phyloP scores from a whole-genome alignment of 1,140 invertebrate genomes.

The Lordiphosa clarofinis region DNA sequence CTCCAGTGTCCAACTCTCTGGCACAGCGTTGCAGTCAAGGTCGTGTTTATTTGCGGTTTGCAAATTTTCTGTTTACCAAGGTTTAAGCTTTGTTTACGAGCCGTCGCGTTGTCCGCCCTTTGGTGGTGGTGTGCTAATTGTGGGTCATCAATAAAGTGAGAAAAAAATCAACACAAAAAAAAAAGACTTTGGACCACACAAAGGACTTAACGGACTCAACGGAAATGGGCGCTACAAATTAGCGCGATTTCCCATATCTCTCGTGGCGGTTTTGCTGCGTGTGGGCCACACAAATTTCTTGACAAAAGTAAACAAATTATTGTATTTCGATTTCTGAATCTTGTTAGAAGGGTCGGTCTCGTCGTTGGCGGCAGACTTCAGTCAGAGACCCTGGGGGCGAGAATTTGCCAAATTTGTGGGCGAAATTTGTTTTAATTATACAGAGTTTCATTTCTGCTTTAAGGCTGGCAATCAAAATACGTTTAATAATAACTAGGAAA shows the following conservation, averaged over 20 bases:
- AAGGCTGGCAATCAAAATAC: slow-evolving; percentile 44
- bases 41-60: slow-evolving; percentile 62
- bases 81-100: slow-evolving; percentile 63
- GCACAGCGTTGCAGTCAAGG: slow-evolving; percentile 43
- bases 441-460: slow-evolving; percentile 16
- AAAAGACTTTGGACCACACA: slow-evolving; percentile 40
- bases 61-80: slow-evolving; percentile 44
- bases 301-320: slow-evolving; percentile 70
- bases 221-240: slow-evolving; percentile 71
- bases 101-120: slow-evolving; percentile 9
- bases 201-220: slow-evolving; percentile 57
- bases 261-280: slow-evolving; percentile 22
- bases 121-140: slow-evolving; percentile 57
- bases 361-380: slow-evolving; percentile 53
- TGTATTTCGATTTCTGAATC: slow-evolving; percentile 16
- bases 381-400: slow-evolving; percentile 26
- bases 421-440: slow-evolving; percentile 59
- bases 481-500: slow-evolving; percentile 35
- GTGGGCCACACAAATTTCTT: slow-evolving; percentile 48
- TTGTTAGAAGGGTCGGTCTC: slow-evolving; percentile 40
- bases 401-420: slow-evolving; percentile 37
- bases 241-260: slow-evolving; percentile 35
- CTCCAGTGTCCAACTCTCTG: slow-evolving; percentile 2
- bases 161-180: background rate
- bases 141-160: slow-evolving; percentile 57